Base-by-base conservation (phyloP, 2,888 invertebrate species). In the Meandrusa payeni region DNA sequence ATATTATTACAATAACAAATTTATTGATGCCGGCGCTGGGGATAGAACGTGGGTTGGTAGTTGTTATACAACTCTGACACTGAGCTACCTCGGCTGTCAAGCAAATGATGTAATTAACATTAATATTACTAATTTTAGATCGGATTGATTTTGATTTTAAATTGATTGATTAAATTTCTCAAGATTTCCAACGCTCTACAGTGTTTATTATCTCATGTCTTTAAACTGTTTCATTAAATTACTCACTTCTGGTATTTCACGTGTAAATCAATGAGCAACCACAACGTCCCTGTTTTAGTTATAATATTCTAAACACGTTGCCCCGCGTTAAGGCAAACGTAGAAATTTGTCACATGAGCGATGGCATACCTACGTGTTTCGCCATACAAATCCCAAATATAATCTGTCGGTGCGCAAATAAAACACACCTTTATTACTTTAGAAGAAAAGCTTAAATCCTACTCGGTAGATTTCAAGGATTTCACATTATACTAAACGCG, bases 321-420 rank as follows among this genome's bases (percentile, higher is more conserved):
- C 64, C 63, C 71, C 76, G 76, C 82, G 86, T 83, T 83, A 85
- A 85, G 81, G 86, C 83, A 86, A 86, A 86, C 81, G 86, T 78
- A 83, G 81, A 86, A 87, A 87, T 87, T 87, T 87, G 86, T 87
- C 86, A 87, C 86, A 86, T 87, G 86, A 87, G 86, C 85, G 86
- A 87, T 87, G 86, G 87, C 80, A 77, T 79, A 83, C 78, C 85
- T 85, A 86, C 87, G 87, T 87, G 87, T 83, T 80, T 73, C 79
- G 75, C 69, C 70, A 70, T 73, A 76, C 76, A 79, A 82, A 83
- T 87, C 82, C 81, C 81, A 75, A 83, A 82, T 80, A 83, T 83
- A 86, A 86, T 85, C 81, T 72, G 63, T 70, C 65, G 59, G 59
- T 56, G 72, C 66, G 61, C 83, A 80, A 81, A 83, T 85, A 85